Evolutionary conservation across 1,140 invertebrate genomes (phyloP).

Genomic region (Pseudomyrmex sp.): DNA sequence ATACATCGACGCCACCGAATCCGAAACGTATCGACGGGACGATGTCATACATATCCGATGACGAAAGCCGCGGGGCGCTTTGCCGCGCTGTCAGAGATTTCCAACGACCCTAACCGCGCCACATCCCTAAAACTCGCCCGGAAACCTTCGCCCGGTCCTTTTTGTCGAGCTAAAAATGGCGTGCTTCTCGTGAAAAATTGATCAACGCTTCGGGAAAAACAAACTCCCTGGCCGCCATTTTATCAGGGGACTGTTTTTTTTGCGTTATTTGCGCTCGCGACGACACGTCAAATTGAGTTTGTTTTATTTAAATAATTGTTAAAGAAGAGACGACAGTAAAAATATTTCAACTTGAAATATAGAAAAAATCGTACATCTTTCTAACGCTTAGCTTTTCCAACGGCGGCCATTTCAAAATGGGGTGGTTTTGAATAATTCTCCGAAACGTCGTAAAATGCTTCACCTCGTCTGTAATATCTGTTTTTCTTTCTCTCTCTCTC

Average conservation of each 20-base stretch:
- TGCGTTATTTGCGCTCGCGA: too few species aligned
- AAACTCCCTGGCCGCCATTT: background rate
- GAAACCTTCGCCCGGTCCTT: slow-evolving; percentile 22
- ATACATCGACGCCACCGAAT: slow-evolving; percentile 69
- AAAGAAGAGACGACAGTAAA: too few species aligned
- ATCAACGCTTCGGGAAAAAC: slow-evolving; percentile 23
- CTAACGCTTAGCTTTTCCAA: too few species aligned
- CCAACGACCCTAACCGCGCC: slow-evolving; percentile 19
- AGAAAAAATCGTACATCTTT: too few species aligned
- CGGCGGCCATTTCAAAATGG: too few species aligned
- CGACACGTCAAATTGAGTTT: too few species aligned
- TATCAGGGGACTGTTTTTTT: too few species aligned
- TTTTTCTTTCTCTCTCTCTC: background rate
- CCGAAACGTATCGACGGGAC: slow-evolving; percentile 68
- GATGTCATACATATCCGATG: slow-evolving; percentile 77
- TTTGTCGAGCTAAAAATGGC: slow-evolving; percentile 36
- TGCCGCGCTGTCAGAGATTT: slow-evolving; percentile 46
- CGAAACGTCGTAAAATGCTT: background rate
- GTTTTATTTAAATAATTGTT: too few species aligned
- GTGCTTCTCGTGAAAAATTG: slow-evolving; percentile 21
- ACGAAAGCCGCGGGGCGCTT: slow-evolving; percentile 53
- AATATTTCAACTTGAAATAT: too few species aligned
- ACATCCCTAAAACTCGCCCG: background rate
- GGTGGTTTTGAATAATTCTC: background rate
- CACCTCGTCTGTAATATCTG: background rate